Evolutionary conservation across 1,140 invertebrate genomes (phyloP), one percentile per base, ranked within the genome.

Genomic region (Eurosta solidaginis): DNA sequence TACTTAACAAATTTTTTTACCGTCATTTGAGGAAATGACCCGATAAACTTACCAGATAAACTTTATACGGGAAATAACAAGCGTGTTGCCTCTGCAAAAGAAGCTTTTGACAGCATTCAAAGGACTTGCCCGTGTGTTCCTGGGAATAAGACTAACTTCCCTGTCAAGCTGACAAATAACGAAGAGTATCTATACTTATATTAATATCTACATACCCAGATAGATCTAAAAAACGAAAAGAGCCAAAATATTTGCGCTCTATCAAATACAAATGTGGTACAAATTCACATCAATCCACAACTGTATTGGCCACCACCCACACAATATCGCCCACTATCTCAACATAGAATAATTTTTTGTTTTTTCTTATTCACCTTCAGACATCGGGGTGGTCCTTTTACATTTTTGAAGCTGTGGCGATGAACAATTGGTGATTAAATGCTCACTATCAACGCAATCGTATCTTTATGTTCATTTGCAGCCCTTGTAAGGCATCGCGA

Each of bases 391-490:
- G 59, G 59, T 68, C 59, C 33, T 68, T 52, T 68, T 25, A 54
- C 59, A 40, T 40, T 40, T 29, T 63, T 63, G 50, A 25, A 17
- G 47, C 25, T 52, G 49, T 5, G 25, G 59, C 33, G 59, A 68
- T 68, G 33, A 68, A 68, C 59, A 68, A 68, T 68, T 68, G 59
- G 59, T 40, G 59, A 68, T 68, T 68, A 68, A 68, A 68, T 36
- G 33, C 36, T 29, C 59, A 33, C 29, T 68, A 40, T 68, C 33
- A 40, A 68, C 33, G 14, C 29, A 68, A 68, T 68, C 59, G 59
- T 22, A 68, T 68, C 36, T 63, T 33, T 63, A n/a, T n/a, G n/a
- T n/a, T 63, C 40, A 27, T 36, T 17, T 63, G 17, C 33, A 10
- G 22, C n/a, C 10, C 40, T 63, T 63, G 29, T 17, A 3, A 36